Percentiles rank a stretch among this genome's conserved stretches.
Evolutionary conservation across 2,888 invertebrate species (phyloP).

Genomic region (Mamestra brassicae): DNA sequence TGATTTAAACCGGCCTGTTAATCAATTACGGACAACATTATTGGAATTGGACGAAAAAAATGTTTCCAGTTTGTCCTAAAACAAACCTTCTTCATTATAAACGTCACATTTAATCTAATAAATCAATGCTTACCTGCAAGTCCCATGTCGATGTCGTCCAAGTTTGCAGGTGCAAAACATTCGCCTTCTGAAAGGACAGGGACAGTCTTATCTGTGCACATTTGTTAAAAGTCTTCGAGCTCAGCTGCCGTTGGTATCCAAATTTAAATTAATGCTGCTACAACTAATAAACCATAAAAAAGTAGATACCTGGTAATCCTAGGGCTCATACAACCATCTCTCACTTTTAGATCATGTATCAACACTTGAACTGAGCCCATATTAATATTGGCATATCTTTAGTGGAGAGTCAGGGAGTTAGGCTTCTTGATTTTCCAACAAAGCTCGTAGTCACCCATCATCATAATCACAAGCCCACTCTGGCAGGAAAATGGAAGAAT

Average conservation of each 20-base stretch:
- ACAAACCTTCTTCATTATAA: slow-evolving; percentile 28
- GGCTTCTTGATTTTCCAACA: neutral
- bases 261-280: slow-evolving; percentile 6
- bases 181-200: neutral
- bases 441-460: neutral
- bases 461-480: no score
- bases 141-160: slow-evolving; percentile 6
- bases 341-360: neutral
- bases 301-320: neutral
- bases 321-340: neutral
- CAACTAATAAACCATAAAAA: neutral
- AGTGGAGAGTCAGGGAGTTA: no score
- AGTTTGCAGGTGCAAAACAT: slow-evolving; percentile 41
- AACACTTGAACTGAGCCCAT: no score
- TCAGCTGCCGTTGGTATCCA: neutral
- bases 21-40: neutral
- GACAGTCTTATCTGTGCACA: slow-evolving; percentile 22
- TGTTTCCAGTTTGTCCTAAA: slow-evolving; percentile 1
- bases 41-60: neutral
- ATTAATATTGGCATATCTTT: no score
- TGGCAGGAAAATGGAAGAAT: no score
- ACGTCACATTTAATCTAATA: slow-evolving; percentile 23
- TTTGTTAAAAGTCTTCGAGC: neutral
- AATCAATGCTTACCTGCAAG: slow-evolving; percentile 42
- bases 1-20: neutral